Evolutionary conservation across 2,113 vertebrate species (phyloP), one percentile per base, ranked within the genome.

Genomic region (Promerops cafer): DNA sequence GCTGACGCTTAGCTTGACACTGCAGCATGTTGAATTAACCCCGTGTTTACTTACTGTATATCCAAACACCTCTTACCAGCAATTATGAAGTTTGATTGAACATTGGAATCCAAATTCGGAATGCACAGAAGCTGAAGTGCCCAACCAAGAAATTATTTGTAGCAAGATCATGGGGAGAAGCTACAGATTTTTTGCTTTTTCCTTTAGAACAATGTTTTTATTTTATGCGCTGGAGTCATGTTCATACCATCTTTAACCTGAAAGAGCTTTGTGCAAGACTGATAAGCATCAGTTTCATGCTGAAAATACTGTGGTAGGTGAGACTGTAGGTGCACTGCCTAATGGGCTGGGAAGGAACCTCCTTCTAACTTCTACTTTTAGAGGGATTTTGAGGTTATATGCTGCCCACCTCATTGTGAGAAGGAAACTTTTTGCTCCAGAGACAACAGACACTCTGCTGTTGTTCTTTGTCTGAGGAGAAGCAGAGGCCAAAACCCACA

Each of bases 61-160:
- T 33, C 40, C 49, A 93, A 76, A 50, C 14, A 44, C 33, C 23
- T 45, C 82, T 26, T 78, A 35, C 12, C 22, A 70, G 27, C 16
- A n/a, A 37, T 53, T 74, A 30, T 1, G 1, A 75, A 53, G 21
- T 15, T 52, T 35, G 16, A 66, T 35, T 0, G 0, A 69, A 74
- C 4, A 19, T 31, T 21, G 24, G n/a, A 80, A 81, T 57, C n/a
- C 52, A 77, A 57, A 45, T 65, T 69, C 18, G 1, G 4, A 39
- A 72, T 19, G 39, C 23, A 59, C 23, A 63, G 35, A 80, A 87
- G 20, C 11, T 22, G 59, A 82, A 31, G 21, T n/a, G 11, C 9
- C 27, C 7, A 86, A 64, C 6, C 17, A 80, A 61, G 31, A 6
- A 40, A 7, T 52, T 52, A 60, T 31, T 76, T 80, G 17, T 9